These are phyloP conservation scores for Ciconia maguari DNA, from an alignment of 2,113 vertebrate genomes.

Conservation along the genomic window DNA sequence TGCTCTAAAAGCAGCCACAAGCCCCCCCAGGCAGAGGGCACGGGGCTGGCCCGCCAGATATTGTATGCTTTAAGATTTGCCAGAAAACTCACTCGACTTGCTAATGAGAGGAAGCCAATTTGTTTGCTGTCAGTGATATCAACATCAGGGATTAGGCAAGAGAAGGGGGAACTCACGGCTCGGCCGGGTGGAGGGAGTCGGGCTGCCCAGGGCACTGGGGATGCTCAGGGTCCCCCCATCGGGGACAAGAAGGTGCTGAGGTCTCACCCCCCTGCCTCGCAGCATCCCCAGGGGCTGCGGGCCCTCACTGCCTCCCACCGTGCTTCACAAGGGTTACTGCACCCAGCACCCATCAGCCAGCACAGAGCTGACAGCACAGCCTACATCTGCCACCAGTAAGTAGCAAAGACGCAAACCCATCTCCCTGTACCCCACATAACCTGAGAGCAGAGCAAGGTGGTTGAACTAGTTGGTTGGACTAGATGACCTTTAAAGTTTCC, in stretches of 20 bases:
- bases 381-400: background rate
- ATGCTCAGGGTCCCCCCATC: background rate
- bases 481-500: background rate
- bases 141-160: background rate
- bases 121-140: background rate
- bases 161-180: background rate
- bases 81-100: background rate
- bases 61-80: background rate
- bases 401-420: background rate
- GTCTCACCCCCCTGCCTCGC: background rate
- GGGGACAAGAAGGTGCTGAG: background rate
- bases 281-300: background rate
- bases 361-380: background rate
- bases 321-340: background rate
- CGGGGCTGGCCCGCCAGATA: background rate
- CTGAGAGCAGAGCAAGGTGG: accelerated
- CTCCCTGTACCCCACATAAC: background rate
- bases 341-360: background rate
- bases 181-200: accelerated
- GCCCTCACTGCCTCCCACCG: background rate
- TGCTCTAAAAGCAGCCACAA: background rate
- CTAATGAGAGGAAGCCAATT: background rate
- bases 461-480: background rate
- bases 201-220: background rate
- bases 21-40: background rate